A percentile compares a stretch with the other conserved stretches of the same genome.
phyloP scores from a whole-genome alignment of 2,113 vertebrate species.

The Caracal caracal region DNA sequence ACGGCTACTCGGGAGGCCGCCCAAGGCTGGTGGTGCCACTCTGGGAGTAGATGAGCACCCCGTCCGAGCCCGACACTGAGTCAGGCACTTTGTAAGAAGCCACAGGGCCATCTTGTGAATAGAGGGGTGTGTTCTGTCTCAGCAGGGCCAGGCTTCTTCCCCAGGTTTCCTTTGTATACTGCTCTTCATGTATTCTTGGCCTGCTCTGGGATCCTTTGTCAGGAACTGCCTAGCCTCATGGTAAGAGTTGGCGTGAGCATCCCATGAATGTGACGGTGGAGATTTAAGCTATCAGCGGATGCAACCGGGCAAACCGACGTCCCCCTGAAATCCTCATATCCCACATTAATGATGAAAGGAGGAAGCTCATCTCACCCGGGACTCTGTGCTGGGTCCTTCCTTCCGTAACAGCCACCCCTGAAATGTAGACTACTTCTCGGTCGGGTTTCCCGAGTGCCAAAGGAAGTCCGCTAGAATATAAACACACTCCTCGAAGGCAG shows the following conservation, averaged over 20 bases:
- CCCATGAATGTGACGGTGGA: neutral
- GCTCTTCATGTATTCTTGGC: neutral
- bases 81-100: neutral
- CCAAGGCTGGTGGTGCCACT: neutral
- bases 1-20: neutral
- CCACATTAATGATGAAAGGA: neutral
- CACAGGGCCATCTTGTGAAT: neutral
- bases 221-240: neutral
- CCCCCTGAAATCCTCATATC: neutral
- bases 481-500: neutral
- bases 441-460: neutral
- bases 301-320: neutral
- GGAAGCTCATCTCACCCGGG: neutral
- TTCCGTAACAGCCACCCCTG: neutral
- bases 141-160: neutral
- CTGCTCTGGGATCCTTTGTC: neutral
- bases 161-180: neutral
- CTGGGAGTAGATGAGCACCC: fast-evolving
- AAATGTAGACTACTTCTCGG: neutral
- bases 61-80: too few species aligned
- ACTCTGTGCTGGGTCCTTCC: neutral
- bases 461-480: neutral
- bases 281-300: too few species aligned
- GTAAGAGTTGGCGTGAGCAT: neutral
- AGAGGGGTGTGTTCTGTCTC: neutral